These are phyloP conservation scores for Dasypogon diadema DNA, from an alignment of 2,888 invertebrate genomes.

Conservation along the genomic window DNA sequence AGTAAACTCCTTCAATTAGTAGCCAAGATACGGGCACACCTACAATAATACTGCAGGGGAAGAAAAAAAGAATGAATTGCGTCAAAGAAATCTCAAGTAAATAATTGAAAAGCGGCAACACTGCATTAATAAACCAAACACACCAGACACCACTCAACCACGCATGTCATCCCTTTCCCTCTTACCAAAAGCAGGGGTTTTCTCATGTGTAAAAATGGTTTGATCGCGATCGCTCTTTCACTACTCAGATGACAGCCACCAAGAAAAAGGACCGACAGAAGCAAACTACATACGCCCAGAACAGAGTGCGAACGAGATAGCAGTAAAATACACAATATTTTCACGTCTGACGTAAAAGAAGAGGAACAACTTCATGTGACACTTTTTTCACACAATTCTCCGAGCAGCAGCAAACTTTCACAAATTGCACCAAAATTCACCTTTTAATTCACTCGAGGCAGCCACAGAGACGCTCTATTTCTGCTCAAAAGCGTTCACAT, in stretches of 20 bases:
- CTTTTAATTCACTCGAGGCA: not conserved
- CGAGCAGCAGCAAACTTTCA: conserved; percentile 23
- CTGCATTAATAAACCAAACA: not conserved
- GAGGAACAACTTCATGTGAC: conserved; percentile 54
- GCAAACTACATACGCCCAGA: not conserved
- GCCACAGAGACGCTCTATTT: not conserved
- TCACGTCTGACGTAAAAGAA: conserved; percentile 54
- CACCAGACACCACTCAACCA: too few relatives aligned
- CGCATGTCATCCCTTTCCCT: not conserved
- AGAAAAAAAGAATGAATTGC: too few relatives aligned
- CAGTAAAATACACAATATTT: conserved; percentile 8
- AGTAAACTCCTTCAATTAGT: too few relatives aligned
- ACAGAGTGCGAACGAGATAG: conserved; percentile 9
- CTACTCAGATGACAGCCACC: conserved; percentile 35
- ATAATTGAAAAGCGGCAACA: conserved; percentile 17
- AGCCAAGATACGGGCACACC: not conserved
- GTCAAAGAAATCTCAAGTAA: not conserved
- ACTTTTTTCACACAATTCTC: conserved; percentile 47
- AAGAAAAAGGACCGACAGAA: not conserved
- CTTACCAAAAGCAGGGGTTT: too few relatives aligned
- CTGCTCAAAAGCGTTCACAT: not conserved
- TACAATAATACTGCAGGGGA: not conserved
- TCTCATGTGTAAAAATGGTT: too few relatives aligned
- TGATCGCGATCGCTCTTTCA: conserved; percentile 29
- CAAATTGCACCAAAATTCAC: conserved; percentile 24